A percentile compares a stretch with the other conserved stretches of the same genome.
Conservation (phyloP, 2,113 vertebrate species). For the Opisthocomus hoazin region DNA sequence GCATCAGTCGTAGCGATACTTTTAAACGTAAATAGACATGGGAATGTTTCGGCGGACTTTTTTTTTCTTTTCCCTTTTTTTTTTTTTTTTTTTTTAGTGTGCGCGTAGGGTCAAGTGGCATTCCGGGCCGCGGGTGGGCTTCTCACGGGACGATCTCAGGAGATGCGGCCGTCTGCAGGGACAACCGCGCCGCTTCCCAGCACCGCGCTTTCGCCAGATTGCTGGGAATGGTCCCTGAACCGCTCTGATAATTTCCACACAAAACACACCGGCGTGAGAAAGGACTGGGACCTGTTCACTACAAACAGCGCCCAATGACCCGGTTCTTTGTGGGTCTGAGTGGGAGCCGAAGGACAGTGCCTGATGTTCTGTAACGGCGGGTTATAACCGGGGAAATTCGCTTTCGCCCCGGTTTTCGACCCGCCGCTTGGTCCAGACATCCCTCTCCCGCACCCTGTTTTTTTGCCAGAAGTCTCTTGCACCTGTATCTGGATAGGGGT, state of each 20-base stretch:
- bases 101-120: not conserved
- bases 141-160: not conserved
- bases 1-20: constrained; percentile 45
- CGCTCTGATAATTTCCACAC: not conserved
- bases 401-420: not conserved
- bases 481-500: not conserved
- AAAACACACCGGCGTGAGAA: not conserved
- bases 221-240: not conserved
- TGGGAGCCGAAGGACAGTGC: not conserved
- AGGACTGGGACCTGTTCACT: not conserved
- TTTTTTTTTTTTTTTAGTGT: not conserved
- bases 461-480: not conserved
- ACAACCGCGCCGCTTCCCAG: not conserved
- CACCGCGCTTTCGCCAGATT: not conserved
- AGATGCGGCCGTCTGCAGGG: not conserved
- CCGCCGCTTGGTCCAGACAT: not conserved
- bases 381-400: not conserved
- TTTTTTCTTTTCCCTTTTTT: not conserved
- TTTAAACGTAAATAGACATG: constrained; percentile 26
- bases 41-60: not conserved
- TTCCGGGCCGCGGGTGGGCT: not conserved
- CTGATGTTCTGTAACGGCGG: not conserved
- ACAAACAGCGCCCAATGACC: not conserved
- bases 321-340: not conserved
- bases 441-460: not conserved